Evolutionary conservation across 1,140 invertebrate species (phyloP).

Genomic region (Rhopalosiphum maidis): DNA sequence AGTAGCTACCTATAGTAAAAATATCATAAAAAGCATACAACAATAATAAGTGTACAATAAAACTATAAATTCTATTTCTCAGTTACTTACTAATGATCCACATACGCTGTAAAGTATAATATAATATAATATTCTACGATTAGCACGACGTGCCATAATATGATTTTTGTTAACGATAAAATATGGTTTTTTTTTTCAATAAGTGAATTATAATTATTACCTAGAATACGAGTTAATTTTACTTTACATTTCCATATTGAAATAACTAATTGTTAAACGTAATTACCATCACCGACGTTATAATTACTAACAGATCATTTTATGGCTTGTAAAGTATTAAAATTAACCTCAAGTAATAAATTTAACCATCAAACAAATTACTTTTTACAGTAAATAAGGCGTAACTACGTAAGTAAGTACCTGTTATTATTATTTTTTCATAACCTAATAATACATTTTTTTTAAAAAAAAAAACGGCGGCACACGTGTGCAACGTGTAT

Average conservation of each 20-base stretch:
- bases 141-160: not conserved
- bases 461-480: not conserved
- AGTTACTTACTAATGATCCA: too few species aligned
- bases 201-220: not conserved
- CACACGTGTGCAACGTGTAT: not conserved
- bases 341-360: not conserved
- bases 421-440: not conserved
- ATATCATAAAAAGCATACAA: too few species aligned
- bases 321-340: not conserved
- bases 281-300: not conserved
- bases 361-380: not conserved
- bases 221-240: not conserved
- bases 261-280: not conserved
- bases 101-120: not conserved
- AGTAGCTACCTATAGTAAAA: too few species aligned
- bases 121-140: not conserved
- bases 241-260: not conserved
- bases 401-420: not conserved
- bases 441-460: not conserved
- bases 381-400: not conserved
- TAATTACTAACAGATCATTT: constrained; percentile 35
- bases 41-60: not conserved
- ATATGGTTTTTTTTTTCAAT: not conserved
- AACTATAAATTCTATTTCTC: not conserved
- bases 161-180: constrained; percentile 9